Evolutionary conservation across 2,113 vertebrate genomes (phyloP).

Genomic region (Mesembrinibis cayennensis): DNA sequence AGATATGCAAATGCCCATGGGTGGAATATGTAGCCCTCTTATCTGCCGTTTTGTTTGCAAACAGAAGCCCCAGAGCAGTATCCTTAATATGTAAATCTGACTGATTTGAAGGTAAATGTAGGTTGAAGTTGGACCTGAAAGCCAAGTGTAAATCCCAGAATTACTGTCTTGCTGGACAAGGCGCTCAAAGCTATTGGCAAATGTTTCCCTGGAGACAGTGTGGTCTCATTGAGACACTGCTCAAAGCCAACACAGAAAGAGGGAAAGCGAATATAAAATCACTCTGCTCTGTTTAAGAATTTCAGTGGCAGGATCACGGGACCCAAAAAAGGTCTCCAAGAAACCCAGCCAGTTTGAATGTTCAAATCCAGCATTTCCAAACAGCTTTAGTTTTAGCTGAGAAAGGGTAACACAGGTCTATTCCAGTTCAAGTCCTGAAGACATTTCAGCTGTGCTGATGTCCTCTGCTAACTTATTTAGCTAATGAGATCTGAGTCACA

Average conservation of each 20-base stretch:
- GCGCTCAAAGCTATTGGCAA: not conserved
- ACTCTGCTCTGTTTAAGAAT: not conserved
- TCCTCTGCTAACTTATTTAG: not conserved
- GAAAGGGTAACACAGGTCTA: not conserved
- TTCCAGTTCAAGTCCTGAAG: not conserved
- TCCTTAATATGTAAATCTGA: not conserved
- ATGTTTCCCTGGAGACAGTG: not conserved
- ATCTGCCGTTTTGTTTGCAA: not conserved
- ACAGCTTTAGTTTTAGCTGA: not conserved
- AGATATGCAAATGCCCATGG: not conserved
- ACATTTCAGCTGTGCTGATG: not conserved
- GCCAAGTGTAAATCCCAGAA: not conserved
- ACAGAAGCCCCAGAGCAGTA: not conserved
- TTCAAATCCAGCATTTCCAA: not conserved
- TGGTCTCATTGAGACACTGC: not conserved
- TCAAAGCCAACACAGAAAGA: not conserved
- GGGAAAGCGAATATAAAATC: not conserved
- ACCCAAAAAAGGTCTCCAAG: not conserved
- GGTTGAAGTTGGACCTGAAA: not conserved
- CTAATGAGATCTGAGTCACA: not conserved
- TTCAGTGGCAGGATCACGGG: not conserved
- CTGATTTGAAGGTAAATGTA: not conserved
- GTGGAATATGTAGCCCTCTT: not conserved
- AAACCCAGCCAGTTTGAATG: fast-evolving
- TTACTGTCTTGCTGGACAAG: not conserved